A percentile compares a stretch with the other conserved stretches of the same genome.
Evolutionary conservation across 1,140 invertebrate genomes (phyloP).

Genomic region (Drosophila watanabei): DNA sequence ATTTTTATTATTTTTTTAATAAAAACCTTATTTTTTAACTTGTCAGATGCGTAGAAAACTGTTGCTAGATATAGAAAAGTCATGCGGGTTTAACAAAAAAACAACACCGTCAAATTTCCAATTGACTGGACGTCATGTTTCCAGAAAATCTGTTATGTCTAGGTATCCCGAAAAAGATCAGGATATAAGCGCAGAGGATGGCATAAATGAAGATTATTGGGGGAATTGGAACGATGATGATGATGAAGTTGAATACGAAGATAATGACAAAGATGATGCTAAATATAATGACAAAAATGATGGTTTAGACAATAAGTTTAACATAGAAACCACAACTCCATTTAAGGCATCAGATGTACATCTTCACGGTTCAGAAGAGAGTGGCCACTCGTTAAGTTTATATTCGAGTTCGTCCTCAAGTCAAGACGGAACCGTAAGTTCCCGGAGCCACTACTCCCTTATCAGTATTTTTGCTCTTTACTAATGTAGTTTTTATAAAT

Average conservation of each 20-base stretch:
- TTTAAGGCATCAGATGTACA: not conserved
- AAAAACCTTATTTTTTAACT: not conserved
- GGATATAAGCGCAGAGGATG: not conserved
- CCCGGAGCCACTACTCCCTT: not conserved
- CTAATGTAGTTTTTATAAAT: too few species aligned
- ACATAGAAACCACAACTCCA: not conserved
- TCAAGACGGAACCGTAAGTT: conserved; percentile 1
- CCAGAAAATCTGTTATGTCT: not conserved
- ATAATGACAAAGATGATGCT: not conserved
- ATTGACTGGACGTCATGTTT: not conserved
- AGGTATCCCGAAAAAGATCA: not conserved
- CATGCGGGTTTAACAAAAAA: conserved; percentile 6
- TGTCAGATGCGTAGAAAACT: conserved; percentile 29
- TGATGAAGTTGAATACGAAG: not conserved
- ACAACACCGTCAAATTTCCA: not conserved
- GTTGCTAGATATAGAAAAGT: conserved; percentile 23
- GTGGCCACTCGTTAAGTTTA: too few species aligned
- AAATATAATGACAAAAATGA: not conserved
- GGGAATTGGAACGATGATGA: not conserved
- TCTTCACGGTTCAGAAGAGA: not conserved
- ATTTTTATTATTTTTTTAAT: not conserved
- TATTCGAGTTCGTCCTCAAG: not conserved
- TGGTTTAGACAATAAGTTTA: not conserved
- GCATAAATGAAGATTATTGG: conserved; percentile 8
- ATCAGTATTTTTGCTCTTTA: not conserved